Conservation (phyloP, 2,113 vertebrate genomes). For the Capreolus pygargus region DNA sequence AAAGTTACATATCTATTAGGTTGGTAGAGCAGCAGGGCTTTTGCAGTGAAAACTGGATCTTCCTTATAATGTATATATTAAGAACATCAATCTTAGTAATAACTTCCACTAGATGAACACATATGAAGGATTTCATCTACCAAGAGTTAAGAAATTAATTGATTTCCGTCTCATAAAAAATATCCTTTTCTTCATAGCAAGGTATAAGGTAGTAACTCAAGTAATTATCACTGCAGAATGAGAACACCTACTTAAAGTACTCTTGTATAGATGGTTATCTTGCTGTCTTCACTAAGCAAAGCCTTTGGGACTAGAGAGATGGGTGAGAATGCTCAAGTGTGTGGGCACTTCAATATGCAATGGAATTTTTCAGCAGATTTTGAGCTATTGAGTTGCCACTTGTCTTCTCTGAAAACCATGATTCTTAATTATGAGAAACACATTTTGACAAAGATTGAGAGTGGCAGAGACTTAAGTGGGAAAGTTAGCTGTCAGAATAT, state of each 20-base stretch:
- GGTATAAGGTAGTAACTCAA: not conserved
- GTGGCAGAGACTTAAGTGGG: not conserved
- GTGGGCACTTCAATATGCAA: not conserved
- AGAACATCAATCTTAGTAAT: not conserved
- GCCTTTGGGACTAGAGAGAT: not conserved
- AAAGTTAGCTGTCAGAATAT: constrained; percentile 37
- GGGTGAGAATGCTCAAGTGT: not conserved
- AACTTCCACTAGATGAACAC: not conserved
- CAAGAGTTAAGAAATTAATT: not conserved
- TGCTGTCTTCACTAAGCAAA: not conserved
- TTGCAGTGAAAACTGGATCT: not conserved
- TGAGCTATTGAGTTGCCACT: not conserved
- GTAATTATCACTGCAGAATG: not conserved
- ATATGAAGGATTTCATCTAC: not conserved
- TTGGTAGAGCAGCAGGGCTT: not conserved
- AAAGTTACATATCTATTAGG: not conserved
- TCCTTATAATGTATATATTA: not conserved
- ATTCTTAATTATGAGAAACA: constrained; percentile 54
- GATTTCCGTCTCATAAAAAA: constrained; percentile 12
- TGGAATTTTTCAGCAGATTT: constrained; percentile 13
- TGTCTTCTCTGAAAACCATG: constrained; percentile 35
- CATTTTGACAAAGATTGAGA: constrained; percentile 58
- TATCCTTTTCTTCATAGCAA: not conserved
- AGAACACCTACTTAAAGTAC: not conserved
- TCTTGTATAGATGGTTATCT: not conserved